Conservation (phyloP, 2,888 invertebrate genomes). For the Himalopsyche kuldschensis region DNA sequence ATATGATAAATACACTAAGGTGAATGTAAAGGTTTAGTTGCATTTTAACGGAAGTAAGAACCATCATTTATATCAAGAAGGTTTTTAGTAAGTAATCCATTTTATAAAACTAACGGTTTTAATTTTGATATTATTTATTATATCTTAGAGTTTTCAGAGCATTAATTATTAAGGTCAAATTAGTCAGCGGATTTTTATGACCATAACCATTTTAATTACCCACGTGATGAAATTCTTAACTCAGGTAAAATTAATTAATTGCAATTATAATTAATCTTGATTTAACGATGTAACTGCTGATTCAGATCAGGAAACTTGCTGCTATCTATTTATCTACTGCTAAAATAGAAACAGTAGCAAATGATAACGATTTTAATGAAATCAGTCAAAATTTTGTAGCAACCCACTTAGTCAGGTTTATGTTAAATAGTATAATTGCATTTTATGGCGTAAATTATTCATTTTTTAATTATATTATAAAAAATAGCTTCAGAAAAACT, state of each 20-base stretch:
- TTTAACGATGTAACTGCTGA: background rate
- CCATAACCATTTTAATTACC: background rate
- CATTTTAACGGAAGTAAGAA: background rate
- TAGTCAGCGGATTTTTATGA: background rate
- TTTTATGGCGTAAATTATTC: no score
- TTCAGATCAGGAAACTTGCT: background rate
- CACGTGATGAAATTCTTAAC: background rate
- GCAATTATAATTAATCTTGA: background rate
- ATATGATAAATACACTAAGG: background rate
- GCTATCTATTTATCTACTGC: background rate
- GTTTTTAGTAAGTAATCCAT: background rate
- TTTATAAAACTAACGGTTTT: background rate
- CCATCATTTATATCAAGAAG: background rate
- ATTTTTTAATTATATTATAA: no score
- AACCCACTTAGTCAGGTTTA: background rate
- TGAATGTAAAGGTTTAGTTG: background rate
- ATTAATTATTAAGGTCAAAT: constrained; percentile 25
- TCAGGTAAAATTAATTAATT: background rate
- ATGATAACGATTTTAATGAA: background rate
- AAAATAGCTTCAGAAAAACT: no score
- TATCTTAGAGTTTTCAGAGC: constrained; percentile 18
- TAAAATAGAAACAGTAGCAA: background rate
- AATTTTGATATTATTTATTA: background rate
- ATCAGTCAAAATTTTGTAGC: background rate
- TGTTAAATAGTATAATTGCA: background rate